These are phyloP conservation scores for Eristalis tenax DNA, from an alignment of 2,888 invertebrate species.

Conservation along the genomic window DNA sequence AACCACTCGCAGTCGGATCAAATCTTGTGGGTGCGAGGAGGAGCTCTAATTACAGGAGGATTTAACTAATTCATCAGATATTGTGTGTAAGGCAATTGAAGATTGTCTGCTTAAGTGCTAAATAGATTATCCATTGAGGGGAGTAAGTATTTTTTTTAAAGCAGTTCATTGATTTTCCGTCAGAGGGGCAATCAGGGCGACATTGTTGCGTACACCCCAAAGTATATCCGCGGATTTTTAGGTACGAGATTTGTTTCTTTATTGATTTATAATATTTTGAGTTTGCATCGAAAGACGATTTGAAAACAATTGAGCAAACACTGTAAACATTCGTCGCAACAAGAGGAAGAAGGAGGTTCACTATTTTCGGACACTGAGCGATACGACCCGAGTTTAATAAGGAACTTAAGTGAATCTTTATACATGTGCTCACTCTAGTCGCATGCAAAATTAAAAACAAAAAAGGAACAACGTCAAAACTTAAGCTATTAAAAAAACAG, in stretches of 20 bases:
- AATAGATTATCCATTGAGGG: conserved; percentile 17
- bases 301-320: too few species aligned
- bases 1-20: too few species aligned
- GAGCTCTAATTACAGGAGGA: too few species aligned
- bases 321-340: too few species aligned
- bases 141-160: conserved; percentile 29
- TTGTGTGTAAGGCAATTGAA: neutral
- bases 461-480: conserved; percentile 71
- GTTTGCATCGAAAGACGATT: too few species aligned
- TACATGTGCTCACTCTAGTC: neutral
- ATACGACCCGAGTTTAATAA: too few species aligned
- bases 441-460: conserved; percentile 16
- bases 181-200: conserved; percentile 63
- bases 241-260: neutral
- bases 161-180: conserved; percentile 60
- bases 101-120: conserved; percentile 50
- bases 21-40: too few species aligned
- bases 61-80: neutral
- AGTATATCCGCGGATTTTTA: conserved; percentile 62
- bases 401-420: neutral
- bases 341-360: too few species aligned
- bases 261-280: too few species aligned
- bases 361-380: too few species aligned
- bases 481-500: conserved; percentile 73
- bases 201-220: conserved; percentile 54